A percentile compares a stretch with the other conserved stretches of the same genome.
phyloP scores from a whole-genome alignment of 1,140 invertebrate genomes.

The Cephus cinctus region DNA sequence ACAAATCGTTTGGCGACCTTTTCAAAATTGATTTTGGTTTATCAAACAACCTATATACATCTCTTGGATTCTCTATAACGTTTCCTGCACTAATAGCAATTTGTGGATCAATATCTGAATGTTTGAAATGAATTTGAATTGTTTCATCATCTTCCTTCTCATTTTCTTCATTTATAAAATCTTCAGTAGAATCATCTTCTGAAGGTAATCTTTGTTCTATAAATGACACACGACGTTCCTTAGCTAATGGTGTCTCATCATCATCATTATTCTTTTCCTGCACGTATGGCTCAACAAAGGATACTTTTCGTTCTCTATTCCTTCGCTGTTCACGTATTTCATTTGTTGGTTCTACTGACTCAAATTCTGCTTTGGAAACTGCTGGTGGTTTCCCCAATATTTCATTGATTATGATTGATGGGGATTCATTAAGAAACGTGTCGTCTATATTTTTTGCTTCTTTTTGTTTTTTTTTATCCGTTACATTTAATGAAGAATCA shows the following conservation, averaged over 20 bases:
- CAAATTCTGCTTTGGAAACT: too few relatives aligned
- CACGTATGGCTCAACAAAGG: slow-evolving; percentile 22
- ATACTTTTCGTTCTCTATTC: too few relatives aligned
- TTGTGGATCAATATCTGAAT: slow-evolving; percentile 23
- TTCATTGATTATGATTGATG: too few relatives aligned
- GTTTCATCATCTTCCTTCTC: slow-evolving; percentile 21
- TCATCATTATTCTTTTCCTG: neutral
- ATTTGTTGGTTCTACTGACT: too few relatives aligned
- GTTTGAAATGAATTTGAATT: slow-evolving; percentile 36
- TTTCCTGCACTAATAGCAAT: slow-evolving; percentile 5
- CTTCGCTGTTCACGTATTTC: too few relatives aligned
- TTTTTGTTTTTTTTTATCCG: neutral
- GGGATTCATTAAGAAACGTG: too few relatives aligned
- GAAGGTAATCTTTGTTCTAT: neutral
- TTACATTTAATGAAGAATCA: neutral
- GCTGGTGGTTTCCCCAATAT: too few relatives aligned
- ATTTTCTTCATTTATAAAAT: slow-evolving; percentile 16
- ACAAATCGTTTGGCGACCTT: slow-evolving; percentile 25
- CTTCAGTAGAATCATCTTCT: slow-evolving; percentile 5
- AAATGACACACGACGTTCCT: neutral
- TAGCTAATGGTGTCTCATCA: neutral
- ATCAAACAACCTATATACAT: slow-evolving; percentile 36
- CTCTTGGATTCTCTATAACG: slow-evolving; percentile 31
- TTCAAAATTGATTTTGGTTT: slow-evolving; percentile 44
- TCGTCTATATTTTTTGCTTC: too few relatives aligned